Conservation (phyloP, 2,113 vertebrate genomes). For the Notothenia rossii region DNA sequence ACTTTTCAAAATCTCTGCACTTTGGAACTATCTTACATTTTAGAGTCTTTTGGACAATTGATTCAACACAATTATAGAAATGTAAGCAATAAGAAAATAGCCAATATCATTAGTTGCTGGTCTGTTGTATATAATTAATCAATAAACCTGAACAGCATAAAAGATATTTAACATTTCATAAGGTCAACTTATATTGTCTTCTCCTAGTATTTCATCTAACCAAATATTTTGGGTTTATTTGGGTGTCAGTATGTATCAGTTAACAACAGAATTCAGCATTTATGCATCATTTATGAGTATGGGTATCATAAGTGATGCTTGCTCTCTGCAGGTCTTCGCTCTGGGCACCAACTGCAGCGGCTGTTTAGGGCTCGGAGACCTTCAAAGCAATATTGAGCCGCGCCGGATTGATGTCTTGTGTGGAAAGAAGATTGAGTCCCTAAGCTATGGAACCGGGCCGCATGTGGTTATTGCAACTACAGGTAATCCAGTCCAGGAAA, state of each 20-base stretch:
- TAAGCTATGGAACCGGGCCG: conserved; percentile 98
- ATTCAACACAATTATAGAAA: neutral
- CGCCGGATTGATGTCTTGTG: conserved; percentile 90
- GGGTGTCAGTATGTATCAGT: neutral
- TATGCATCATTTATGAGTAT: neutral
- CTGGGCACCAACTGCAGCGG: conserved; percentile 97
- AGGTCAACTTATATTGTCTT: neutral
- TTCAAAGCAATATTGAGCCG: conserved; percentile 94
- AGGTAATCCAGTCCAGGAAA: conserved; percentile 82
- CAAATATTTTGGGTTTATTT: neutral
- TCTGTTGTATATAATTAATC: no score
- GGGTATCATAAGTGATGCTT: conserved; percentile 1
- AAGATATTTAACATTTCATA: neutral
- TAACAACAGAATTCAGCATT: neutral
- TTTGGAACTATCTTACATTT: neutral
- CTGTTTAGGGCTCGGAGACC: conserved; percentile 94
- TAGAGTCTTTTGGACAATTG: neutral
- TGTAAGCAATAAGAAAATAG: neutral
- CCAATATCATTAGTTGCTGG: neutral
- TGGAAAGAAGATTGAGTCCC: conserved; percentile 94
- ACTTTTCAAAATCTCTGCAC: neutral
- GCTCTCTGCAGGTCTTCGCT: conserved; percentile 90
- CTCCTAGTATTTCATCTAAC: neutral
- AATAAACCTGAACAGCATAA: no score
- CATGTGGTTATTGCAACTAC: conserved; percentile 93